These are phyloP conservation scores for Ostrea edulis DNA, from an alignment of 1,140 invertebrate genomes.

Conservation along the genomic window DNA sequence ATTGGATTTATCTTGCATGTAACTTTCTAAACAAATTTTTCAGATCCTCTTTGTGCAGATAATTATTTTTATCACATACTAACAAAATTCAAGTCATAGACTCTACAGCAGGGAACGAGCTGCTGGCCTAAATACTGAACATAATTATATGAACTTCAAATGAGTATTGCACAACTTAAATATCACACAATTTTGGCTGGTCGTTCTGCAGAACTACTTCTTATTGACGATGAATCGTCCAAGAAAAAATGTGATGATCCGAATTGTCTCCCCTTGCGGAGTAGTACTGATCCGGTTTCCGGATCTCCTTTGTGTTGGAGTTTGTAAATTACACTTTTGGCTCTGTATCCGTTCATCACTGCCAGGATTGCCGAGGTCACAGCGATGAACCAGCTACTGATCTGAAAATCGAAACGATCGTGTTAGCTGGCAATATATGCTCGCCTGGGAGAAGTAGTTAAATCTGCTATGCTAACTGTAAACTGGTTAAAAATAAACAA, in stretches of 20 bases:
- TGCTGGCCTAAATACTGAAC: too few species aligned
- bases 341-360: conserved; percentile 11
- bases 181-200: neutral
- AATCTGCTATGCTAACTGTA: too few species aligned
- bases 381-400: neutral
- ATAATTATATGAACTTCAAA: too few species aligned
- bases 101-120: too few species aligned
- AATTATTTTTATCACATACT: too few species aligned
- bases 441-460: too few species aligned
- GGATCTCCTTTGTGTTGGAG: neutral
- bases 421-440: neutral
- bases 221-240: neutral
- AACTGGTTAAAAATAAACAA: too few species aligned
- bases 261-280: conserved; percentile 4
- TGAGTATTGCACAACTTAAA: neutral
- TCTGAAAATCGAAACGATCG: neutral
- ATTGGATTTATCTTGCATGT: too few species aligned
- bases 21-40: too few species aligned
- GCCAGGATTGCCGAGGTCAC: neutral
- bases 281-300: neutral
- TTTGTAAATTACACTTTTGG: neutral
- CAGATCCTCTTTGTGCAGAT: too few species aligned
- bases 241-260: neutral
- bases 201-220: neutral
- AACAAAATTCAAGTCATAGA: too few species aligned